A percentile compares a stretch with the other conserved stretches of the same genome.
Conservation (phyloP, 2,113 vertebrate species). For the Oncorhynchus clarkii region DNA sequence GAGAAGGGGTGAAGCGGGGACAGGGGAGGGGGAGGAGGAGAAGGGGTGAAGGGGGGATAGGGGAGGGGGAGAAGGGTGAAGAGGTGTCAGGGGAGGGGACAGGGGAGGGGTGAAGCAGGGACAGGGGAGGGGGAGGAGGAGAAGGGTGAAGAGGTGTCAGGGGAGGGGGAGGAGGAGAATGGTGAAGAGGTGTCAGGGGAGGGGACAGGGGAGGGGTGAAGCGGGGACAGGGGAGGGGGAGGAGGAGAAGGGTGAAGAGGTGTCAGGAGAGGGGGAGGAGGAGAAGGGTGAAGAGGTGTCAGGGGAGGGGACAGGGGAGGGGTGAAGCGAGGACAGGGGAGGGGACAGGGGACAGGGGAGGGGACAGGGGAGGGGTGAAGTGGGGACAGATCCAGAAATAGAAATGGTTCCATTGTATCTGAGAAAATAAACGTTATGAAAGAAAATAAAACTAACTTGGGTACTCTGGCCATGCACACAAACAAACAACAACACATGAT, state of each 20-base stretch:
- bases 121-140: background rate
- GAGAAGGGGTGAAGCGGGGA: no score
- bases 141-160: background rate
- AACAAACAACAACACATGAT: constrained; percentile 72
- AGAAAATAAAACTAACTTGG: constrained; percentile 81
- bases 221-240: background rate
- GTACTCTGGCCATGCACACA: constrained; percentile 81
- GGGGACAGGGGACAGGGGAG: no score
- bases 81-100: constrained; percentile 7
- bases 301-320: constrained; percentile 18
- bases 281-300: background rate
- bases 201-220: constrained; percentile 29
- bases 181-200: no score
- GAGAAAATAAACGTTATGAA: constrained; percentile 2
- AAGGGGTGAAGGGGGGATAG: no score
- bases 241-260: background rate
- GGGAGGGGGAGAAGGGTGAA: background rate
- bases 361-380: background rate
- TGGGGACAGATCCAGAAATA: background rate
- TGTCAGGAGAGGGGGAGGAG: constrained; percentile 20
- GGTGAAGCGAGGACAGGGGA: constrained; percentile 30
- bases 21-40: no score
- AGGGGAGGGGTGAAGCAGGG: constrained; percentile 20
- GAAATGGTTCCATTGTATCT: no score
- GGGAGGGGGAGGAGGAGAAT: constrained; percentile 17